Conservation (phyloP, 2,888 invertebrate species). For the Invenusta paracnida region DNA sequence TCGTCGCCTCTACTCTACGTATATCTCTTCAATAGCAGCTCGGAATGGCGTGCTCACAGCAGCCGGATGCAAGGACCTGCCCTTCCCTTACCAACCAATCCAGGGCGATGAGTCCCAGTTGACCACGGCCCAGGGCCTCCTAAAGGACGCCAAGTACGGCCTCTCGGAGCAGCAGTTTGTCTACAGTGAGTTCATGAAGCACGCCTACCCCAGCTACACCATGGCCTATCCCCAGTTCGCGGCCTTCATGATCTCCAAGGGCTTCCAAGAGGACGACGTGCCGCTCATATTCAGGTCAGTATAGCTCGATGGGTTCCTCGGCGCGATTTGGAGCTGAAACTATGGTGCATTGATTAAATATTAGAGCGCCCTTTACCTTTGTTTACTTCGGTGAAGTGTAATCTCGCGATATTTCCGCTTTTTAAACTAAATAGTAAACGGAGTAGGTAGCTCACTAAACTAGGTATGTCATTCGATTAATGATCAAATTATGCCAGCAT, state of each 20-base stretch:
- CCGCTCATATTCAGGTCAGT: neutral
- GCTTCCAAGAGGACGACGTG: neutral
- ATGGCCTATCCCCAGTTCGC: slow-evolving; percentile 28
- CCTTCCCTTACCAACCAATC: neutral
- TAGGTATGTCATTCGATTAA: no score
- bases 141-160: slow-evolving; percentile 5
- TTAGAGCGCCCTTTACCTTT: no score
- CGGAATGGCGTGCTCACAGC: neutral
- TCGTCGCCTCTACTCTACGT: no score
- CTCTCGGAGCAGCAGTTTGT: slow-evolving; percentile 17
- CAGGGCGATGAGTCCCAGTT: neutral
- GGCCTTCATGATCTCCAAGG: slow-evolving; percentile 23
- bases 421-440: no score
- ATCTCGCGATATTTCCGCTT: no score
- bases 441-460: no score
- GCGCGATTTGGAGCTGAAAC: no score
- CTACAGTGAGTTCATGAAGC: neutral
- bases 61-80: neutral
- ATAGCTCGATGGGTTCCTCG: neutral
- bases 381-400: no score
- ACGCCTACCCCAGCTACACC: neutral
- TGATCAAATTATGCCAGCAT: no score
- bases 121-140: neutral
- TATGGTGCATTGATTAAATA: no score
- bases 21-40: neutral